Evolutionary conservation across 2,113 vertebrate genomes (phyloP), one percentile per base, ranked within the genome.

Genomic region (Urocynchramus pylzowi): DNA sequence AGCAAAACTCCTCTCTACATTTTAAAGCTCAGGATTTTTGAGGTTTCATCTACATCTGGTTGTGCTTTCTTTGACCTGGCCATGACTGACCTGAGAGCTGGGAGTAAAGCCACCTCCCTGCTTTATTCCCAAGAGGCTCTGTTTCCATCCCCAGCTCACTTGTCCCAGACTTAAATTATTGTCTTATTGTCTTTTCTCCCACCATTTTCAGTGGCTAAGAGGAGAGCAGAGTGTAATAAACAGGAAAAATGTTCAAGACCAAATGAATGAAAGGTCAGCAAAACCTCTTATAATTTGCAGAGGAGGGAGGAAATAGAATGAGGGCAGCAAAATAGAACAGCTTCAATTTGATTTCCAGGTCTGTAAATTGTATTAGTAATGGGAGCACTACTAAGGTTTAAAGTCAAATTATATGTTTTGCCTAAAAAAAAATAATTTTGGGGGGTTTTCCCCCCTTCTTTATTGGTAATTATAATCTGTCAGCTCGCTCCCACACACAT

Each of bases 321-420:
- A 90, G 23, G 42, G 16, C 26, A 73, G 41, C 16, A 70, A 90
- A 88, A 88, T 1, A 53, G 52, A 69, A 88, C 67, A 87, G 59
- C 57, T 90, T 74, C 87, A 84, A 11, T 45, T 42, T 87, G 79
- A 90, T 89, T 95, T 96, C 37, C 19, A 75, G 81, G 73, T 69
- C 76, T 87, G 87, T 82, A 97, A 95, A 97, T 89, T 83, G 65
- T 57, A 76, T 93, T 93, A 93, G 68, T 53, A 79, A 97, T 91
- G 95, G 90, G 86, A 87, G 47, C 89, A 47, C 54, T 86, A 90
- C 63, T 79, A 74, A 20, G 52, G 61, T 96, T 97, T 97, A 97
- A 95, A 96, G 89, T 79, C 70, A 98, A 98, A 98, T 97, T 95
- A 94, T 64, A 96, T 96, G 94, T 97, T 98, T 98, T 96, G 68